Base-by-base conservation (phyloP, 2,888 invertebrate species). In the Dolichomitus sp. region DNA sequence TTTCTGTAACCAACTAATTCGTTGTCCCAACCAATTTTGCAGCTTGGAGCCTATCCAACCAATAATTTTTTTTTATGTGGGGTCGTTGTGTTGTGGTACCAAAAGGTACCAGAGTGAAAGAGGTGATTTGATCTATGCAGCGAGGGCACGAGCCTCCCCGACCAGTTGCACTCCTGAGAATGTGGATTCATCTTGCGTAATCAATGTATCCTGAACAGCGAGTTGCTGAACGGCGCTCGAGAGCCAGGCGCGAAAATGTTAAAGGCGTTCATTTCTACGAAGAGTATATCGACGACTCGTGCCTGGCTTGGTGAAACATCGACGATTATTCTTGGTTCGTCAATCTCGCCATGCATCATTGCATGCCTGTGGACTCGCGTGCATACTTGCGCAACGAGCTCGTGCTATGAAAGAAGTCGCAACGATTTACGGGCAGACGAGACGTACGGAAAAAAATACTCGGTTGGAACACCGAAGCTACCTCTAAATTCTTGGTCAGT, bases 231-330 rank as follows among this genome's bases (percentile, higher is more conserved):
- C 50, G 57, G 17, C 11, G 17, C 33, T 42, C 23, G 63, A 4
- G 48, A 40, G 50, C 40, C 48, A 75, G 75, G 79, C 79, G 82
- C 70, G 79, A 83, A 79, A 83, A 83, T 83, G 79, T 79, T 80
- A 75, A 83, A 40, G 74, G 37, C 65, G 52, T 59, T 59, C 23
- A 70, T 54, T 83, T 65, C 66, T 54, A 27, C 63, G 63, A 82
- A 70, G 57, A 70, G 54, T 6, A 37, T 19, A 78, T 69, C 61
- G 27, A 14, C 76, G 76, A 45, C 77, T 69, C 77, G 61, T 61
- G 76, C 37, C 57, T 33, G 30, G 42, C 5, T 50, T 19, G 9
- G 37, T 63, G 37, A 7, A 19, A 30, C 45, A 30, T 19, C 52
- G 23, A 19, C 48, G 70, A 54, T 65, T 33, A n/a, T 57, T 65